Conservation (phyloP, 1,140 invertebrate species). For the Brachionus asplanchnoidis region DNA sequence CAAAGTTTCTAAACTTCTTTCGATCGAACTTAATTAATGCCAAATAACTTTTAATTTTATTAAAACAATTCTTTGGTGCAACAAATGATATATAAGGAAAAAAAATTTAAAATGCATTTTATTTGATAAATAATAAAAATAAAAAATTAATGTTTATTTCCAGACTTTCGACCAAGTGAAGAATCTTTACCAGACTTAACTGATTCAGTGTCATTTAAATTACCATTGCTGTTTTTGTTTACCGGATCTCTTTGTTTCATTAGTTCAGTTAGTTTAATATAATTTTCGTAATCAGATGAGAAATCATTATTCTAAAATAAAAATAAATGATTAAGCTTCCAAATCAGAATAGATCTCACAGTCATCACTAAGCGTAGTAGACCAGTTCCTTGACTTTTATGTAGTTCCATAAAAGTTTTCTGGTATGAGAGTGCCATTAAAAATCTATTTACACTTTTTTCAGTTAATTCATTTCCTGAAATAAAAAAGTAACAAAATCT, state of each 20-base stretch:
- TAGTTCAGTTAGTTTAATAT: background rate
- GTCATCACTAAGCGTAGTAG: background rate
- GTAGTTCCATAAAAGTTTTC: constrained; percentile 29
- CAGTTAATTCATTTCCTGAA: constrained; percentile 1
- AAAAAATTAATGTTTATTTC: background rate
- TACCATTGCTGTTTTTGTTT: background rate
- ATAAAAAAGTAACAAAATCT: background rate
- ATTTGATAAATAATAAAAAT: background rate
- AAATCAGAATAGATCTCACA: background rate
- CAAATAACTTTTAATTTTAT: too few relatives aligned
- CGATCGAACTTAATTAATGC: too few relatives aligned
- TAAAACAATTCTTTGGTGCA: too few relatives aligned
- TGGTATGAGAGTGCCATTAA: constrained; percentile 19
- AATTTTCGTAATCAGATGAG: background rate
- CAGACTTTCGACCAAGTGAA: constrained; percentile 19
- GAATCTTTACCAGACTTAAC: constrained; percentile 31
- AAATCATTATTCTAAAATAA: background rate
- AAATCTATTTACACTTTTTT: constrained; percentile 7
- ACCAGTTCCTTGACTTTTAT: constrained; percentile 7
- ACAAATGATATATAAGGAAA: too few relatives aligned
- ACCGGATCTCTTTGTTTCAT: constrained; percentile 35
- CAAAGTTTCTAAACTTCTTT: too few relatives aligned
- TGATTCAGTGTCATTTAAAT: background rate
- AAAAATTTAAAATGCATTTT: background rate
- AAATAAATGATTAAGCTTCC: background rate